Conservation (phyloP, 2,797 vertebrate species). For the Characodon lateralis region DNA sequence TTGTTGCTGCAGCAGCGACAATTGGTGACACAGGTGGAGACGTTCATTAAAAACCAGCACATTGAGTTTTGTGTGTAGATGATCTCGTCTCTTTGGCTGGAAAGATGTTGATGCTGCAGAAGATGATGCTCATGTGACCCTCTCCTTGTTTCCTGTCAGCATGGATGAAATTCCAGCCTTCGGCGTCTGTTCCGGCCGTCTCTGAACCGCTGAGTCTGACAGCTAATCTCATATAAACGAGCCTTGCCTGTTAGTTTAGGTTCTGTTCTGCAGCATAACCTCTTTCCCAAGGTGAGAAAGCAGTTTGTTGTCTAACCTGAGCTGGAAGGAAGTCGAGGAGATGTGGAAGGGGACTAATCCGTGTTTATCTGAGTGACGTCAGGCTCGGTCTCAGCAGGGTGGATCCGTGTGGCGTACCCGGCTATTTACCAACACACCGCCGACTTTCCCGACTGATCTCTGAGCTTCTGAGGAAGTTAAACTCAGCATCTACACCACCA, state of each 20-base stretch:
- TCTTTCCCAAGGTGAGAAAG: not conserved
- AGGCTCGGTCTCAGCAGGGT: conserved; percentile 39
- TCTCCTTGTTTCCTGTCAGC: conserved; percentile 17
- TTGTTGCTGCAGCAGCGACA: no score
- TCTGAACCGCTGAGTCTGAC: no score
- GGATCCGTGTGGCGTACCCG: conserved; percentile 23
- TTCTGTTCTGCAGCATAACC: not conserved
- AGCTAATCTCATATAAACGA: no score
- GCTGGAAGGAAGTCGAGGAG: conserved; percentile 7
- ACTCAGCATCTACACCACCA: not conserved
- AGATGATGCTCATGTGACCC: not conserved
- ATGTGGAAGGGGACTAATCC: conserved; percentile 71
- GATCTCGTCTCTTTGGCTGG: not conserved
- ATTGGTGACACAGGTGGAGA: no score
- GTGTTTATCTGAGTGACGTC: conserved; percentile 63
- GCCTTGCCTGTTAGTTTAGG: not conserved
- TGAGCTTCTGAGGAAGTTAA: not conserved
- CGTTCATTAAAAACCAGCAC: no score
- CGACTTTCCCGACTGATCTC: not conserved
- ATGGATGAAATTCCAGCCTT: conserved; percentile 60
- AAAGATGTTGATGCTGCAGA: conserved; percentile 28
- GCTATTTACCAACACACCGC: not conserved
- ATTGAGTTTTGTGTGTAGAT: not conserved
- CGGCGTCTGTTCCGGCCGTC: conserved; percentile 8
- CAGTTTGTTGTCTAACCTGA: not conserved